Conservation (phyloP, 2,113 vertebrate species). For the Seriola dumerili region DNA sequence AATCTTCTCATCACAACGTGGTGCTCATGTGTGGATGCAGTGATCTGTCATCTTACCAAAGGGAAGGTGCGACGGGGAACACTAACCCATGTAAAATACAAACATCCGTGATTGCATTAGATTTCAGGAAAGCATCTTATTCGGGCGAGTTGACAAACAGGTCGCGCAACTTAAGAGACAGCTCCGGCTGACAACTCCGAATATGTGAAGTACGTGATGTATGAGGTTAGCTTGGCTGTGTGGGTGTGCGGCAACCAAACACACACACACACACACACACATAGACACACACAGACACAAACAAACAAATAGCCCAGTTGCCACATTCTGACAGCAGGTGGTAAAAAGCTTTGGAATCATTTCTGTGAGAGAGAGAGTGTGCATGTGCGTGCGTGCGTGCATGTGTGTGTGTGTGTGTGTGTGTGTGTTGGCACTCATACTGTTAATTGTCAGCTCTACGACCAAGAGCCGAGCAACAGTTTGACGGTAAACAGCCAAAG, state of each 20-base stretch:
- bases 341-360: slow-evolving; percentile 54
- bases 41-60: too few relatives aligned
- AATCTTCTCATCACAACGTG: too few relatives aligned
- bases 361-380: neutral
- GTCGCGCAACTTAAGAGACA: neutral
- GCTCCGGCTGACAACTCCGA: neutral
- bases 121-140: neutral
- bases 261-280: slow-evolving; percentile 43
- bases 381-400: slow-evolving; percentile 4
- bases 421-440: neutral
- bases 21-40: too few relatives aligned
- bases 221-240: neutral
- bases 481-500: slow-evolving; percentile 67
- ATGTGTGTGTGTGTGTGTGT: slow-evolving; percentile 13
- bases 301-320: slow-evolving; percentile 51
- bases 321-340: slow-evolving; percentile 72
- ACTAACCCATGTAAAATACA: neutral
- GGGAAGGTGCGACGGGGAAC: too few relatives aligned
- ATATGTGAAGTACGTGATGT: neutral
- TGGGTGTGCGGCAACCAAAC: slow-evolving; percentile 13
- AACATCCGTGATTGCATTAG: neutral
- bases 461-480: slow-evolving; percentile 44
- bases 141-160: neutral
- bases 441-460: slow-evolving; percentile 41
- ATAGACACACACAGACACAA: slow-evolving; percentile 30